Evolutionary conservation across 2,797 vertebrate genomes (phyloP).

Genomic region (Chloroceryle inda): DNA sequence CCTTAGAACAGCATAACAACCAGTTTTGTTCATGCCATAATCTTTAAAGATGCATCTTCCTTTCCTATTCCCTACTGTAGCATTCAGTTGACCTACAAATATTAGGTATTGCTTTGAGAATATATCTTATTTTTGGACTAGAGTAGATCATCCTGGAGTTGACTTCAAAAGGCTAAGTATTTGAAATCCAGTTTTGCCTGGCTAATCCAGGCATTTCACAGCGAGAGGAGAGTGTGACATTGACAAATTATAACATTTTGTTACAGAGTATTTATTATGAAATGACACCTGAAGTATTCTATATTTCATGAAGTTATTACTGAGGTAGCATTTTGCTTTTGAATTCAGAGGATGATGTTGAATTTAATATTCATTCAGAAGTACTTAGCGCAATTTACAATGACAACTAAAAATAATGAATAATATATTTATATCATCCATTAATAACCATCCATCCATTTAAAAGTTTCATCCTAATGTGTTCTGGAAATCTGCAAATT

Average conservation of each 20-base stretch:
- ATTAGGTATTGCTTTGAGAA: neutral
- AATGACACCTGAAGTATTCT: neutral
- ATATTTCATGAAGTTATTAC: neutral
- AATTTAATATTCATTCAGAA: slow-evolving; percentile 58
- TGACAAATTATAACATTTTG: neutral
- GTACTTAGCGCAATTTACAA: slow-evolving; percentile 40
- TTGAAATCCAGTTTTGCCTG: neutral
- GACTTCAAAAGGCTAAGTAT: neutral
- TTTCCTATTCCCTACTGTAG: neutral
- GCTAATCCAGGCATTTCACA: neutral
- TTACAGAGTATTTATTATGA: neutral
- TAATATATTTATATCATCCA: slow-evolving; percentile 75
- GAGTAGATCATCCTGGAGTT: neutral
- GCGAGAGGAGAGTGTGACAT: neutral
- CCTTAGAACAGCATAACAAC: neutral
- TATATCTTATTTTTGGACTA: neutral
- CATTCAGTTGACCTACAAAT: neutral
- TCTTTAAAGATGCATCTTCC: neutral
- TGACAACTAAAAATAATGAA: slow-evolving; percentile 75
- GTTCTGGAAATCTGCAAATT: slow-evolving; percentile 70
- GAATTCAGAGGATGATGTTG: slow-evolving; percentile 2
- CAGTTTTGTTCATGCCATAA: neutral
- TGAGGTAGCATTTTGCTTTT: neutral
- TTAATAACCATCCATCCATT: slow-evolving; percentile 72
- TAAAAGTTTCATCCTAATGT: slow-evolving; percentile 62